These are phyloP conservation scores for Limnephilus marmoratus DNA, from an alignment of 2,888 invertebrate genomes.

Conservation along the genomic window DNA sequence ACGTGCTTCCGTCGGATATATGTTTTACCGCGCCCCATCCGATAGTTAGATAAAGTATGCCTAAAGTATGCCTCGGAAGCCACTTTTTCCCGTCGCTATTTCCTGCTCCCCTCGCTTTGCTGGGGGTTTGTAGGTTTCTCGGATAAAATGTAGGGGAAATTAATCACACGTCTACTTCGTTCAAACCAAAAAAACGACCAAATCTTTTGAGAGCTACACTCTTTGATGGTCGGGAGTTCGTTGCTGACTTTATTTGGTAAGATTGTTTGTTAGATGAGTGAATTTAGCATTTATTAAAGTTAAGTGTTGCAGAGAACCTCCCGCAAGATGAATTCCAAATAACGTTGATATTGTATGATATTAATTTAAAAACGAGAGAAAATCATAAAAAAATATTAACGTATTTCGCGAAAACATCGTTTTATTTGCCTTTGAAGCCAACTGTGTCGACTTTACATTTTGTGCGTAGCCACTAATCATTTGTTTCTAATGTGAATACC, in stretches of 20 bases:
- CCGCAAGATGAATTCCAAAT: background rate
- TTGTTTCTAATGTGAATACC: too few relatives aligned
- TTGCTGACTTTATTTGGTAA: background rate
- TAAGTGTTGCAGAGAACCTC: background rate
- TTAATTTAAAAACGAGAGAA: background rate
- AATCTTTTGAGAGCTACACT: background rate
- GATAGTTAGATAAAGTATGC: constrained; percentile 55
- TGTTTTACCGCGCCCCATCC: constrained; percentile 45
- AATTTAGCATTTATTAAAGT: background rate
- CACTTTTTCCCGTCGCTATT: constrained; percentile 49
- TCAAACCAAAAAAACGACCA: background rate
- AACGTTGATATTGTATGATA: background rate
- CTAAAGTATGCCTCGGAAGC: constrained; percentile 50
- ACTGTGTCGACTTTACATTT: background rate
- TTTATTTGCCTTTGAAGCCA: background rate
- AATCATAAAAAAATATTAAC: background rate
- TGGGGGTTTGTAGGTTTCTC: constrained; percentile 13
- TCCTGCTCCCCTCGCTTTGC: constrained; percentile 20
- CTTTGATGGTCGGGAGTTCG: background rate
- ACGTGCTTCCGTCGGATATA: constrained; percentile 54
- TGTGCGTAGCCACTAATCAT: background rate
- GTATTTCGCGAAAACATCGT: too few relatives aligned
- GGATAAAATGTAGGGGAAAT: constrained; percentile 20
- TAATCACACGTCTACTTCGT: constrained; percentile 28
- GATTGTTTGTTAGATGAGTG: background rate